Base-by-base conservation (phyloP, 2,113 vertebrate species). In the Pollimyrus isidori region DNA sequence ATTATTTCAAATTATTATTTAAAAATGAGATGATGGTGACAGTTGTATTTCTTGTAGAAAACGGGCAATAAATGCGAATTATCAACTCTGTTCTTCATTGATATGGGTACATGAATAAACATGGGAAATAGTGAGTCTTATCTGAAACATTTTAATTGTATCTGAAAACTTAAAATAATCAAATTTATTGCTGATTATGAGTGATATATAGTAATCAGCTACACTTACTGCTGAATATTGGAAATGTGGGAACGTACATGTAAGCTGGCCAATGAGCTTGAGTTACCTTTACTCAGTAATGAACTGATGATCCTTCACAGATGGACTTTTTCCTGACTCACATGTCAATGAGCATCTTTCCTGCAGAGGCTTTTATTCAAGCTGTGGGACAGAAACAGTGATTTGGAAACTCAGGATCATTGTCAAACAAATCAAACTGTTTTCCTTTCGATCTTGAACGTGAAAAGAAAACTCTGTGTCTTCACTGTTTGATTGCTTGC, bases 281-380 rank as follows among this genome's bases (percentile, higher is more conserved):
- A 87, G 46, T 56, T 65, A 86, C 86, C 48, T 89, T 89, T 86
- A 35, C 42, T 45, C 19, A 21, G 2, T 35, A 69, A 89, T 86
- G 86, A 65, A 86, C 65, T 86, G 45, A 17, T 26, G 46, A 46
- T 52, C 84, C 58, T 73, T 35, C 58, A 10, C 4, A 89, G 46
- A 73, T 87, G 58, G 53, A 89, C 30, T 42, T 30, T 46, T 23
- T 89, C 35, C 35, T 39, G 46, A 39, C 39, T 46, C 53, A 48
- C 52, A 50, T 89, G 21, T 62, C 89, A 89, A 89, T 86, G 58
- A 89, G 48, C 39, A 30, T 49, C 46, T 65, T 62, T 86, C 80
- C 52, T 89, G 39, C 19, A 62, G 52, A 53, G 53, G 26, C 23
- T 86, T 56, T 49, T 65, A 62, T 62, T 86, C 49, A 50, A 58